Base-by-base conservation (phyloP, 1,140 invertebrate genomes). In the Eueides isabella region DNA sequence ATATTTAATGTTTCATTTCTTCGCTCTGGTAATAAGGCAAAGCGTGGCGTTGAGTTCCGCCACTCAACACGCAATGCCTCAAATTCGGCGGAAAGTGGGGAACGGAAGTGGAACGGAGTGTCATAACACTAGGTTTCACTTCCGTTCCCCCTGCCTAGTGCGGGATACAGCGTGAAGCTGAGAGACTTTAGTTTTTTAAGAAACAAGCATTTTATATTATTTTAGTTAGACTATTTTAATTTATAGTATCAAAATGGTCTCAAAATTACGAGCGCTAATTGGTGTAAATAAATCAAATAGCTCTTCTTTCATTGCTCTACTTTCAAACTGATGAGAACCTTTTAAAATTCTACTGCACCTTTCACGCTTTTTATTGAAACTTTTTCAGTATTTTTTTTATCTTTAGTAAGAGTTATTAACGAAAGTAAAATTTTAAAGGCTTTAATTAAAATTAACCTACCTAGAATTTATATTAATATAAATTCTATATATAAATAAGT, bases 271-370 rank as follows among this genome's bases (percentile, higher is more conserved):
- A 48, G 41, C 41, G 48, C 48, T 55, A 55, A 55, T 55, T 55
- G 48, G 23, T 26, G 19, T 3, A 55, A 26, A 55, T 14, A 55
- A 55, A 55, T 55, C 23, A 55, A 55, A 55, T 55, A 26, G 48
- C 48, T 19, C 7, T 12, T 1, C n/a, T 44, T 44, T 9, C 5
- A 44, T 55, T 14, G 48, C 9, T 26, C 48, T 26, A 26, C 48
- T 55, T 55, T 55, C 7, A 26, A 55, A 55, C 23, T 26, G 19
- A 23, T 55, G 48, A 55, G 48, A 55, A 55, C 48, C 48, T 55
- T 26, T 55, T 26, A 55, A 55, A 55, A 55, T 11, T 26, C 7
- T 26, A 26, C 48, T 23, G 23, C 19, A 55, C 23, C 48, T 55
- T 55, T 55, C 9, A 9, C 35, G 35, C 5, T 55, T 55, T 26